These are phyloP conservation scores for Synergus laeviventris DNA, from an alignment of 2,888 invertebrate genomes.

Conservation along the genomic window DNA sequence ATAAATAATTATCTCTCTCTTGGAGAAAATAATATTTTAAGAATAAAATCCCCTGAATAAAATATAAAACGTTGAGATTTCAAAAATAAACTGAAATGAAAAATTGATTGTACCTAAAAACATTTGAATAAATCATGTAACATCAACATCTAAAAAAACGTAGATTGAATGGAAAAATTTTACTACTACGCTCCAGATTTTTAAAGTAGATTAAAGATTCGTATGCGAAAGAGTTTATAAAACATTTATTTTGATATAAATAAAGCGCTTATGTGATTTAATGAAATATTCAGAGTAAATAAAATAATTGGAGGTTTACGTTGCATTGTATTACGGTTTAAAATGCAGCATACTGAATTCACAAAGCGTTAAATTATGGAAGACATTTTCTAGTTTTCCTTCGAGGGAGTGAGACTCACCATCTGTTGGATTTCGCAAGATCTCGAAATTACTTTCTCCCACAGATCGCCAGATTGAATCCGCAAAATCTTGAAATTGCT, in stretches of 20 bases:
- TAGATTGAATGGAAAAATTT: too few relatives aligned
- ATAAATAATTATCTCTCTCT: too few relatives aligned
- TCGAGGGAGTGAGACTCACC: conserved; percentile 42
- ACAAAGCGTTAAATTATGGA: conserved; percentile 44
- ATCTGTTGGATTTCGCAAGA: conserved; percentile 48
- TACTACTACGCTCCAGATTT: too few relatives aligned
- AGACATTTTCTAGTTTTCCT: conserved; percentile 48
- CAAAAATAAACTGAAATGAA: too few relatives aligned
- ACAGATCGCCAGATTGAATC: conserved; percentile 51
- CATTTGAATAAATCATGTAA: too few relatives aligned
- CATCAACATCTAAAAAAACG: too few relatives aligned
- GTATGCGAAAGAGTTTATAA: too few relatives aligned
- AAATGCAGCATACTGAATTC: not conserved
- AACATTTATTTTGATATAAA: not conserved
- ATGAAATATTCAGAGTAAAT: not conserved
- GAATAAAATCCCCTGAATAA: too few relatives aligned
- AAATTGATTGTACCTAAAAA: too few relatives aligned
- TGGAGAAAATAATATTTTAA: too few relatives aligned
- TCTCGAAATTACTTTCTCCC: conserved; percentile 55
- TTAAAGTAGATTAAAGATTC: too few relatives aligned
- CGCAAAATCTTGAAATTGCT: conserved; percentile 49
- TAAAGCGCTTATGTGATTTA: not conserved
- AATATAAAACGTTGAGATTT: too few relatives aligned
- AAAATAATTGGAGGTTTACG: not conserved
- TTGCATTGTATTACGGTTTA: not conserved